Evolutionary conservation across 2,888 invertebrate species (phyloP).

Genomic region (Chydorus sphaericus): DNA sequence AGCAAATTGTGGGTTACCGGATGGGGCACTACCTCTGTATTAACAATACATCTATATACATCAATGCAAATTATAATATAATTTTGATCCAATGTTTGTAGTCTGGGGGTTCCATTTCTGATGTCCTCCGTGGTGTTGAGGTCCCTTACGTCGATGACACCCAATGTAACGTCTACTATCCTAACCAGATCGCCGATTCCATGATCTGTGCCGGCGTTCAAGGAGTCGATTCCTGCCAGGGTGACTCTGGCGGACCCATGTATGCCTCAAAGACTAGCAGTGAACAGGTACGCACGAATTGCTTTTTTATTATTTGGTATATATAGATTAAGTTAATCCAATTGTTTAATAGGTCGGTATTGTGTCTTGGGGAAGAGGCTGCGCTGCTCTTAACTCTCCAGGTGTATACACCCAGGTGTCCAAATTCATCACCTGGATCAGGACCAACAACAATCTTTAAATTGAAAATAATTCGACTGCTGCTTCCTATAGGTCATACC

Average conservation of each 20-base stretch:
- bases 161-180: slow-evolving; percentile 29
- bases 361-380: slow-evolving; percentile 38
- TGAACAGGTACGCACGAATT: too few species aligned
- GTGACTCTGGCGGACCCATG: slow-evolving; percentile 42
- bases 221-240: slow-evolving; percentile 24
- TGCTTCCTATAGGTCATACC: too few species aligned
- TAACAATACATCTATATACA: slow-evolving; percentile 18
- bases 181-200: slow-evolving; percentile 27
- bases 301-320: too few species aligned
- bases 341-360: slow-evolving; percentile 30
- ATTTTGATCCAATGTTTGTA: not conserved
- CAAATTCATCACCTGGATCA: slow-evolving; percentile 14
- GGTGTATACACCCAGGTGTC: slow-evolving; percentile 15
- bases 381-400: slow-evolving; percentile 11
- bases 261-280: too few species aligned
- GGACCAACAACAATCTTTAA: too few species aligned
- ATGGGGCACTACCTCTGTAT: slow-evolving; percentile 32
- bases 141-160: slow-evolving; percentile 31
- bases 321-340: too few species aligned
- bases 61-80: slow-evolving; percentile 25
- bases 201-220: slow-evolving; percentile 19
- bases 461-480: too few species aligned
- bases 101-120: slow-evolving; percentile 11
- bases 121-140: slow-evolving; percentile 32
- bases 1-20: slow-evolving; percentile 31